Evolutionary conservation across 2,113 vertebrate genomes (phyloP), one percentile per base, ranked within the genome.

Genomic region (Camelus dromedarius): DNA sequence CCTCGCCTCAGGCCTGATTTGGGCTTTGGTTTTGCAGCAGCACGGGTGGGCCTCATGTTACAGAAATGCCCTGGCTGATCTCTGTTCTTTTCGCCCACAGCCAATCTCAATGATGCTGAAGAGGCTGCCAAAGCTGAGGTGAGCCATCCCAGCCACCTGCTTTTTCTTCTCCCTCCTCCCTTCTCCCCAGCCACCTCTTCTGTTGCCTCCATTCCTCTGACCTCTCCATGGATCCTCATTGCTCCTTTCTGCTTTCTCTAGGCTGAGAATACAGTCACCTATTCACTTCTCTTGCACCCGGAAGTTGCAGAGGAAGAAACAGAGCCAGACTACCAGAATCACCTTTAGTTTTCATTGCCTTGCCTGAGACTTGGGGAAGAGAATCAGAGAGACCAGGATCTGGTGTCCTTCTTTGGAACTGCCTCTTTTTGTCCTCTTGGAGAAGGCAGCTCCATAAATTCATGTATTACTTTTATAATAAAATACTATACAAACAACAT

Each of bases 221-320:
- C 14, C 52, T 67, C 46, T 56, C 24, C 1, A 1, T 67, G 66
- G 75, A 46, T 48, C 42, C 50, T 30, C 20, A 35, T 6, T 1
- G 8, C n/a, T 73, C 30, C 14, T 73, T 72, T 88, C 48, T 87
- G 42, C 9, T 73, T 38, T 73, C 79, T 84, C 26, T 70, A 98
- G 98, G 95, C 22, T 35, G 97, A 96, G 75, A 95, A 97, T 8
- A 52, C 91, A 8, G 76, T 98, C 89, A 94, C 97, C 73, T 98
- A 98, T 50, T 98, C 98, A 7, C 97, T 98, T 30, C 96, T 98
- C n/a, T 48, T 60, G 20, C 86, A 98, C 50, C 91, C 97, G 0
- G 98, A 97, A 2, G 54, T 2, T 24, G 70, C 2, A 1, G 97
- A 97, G 58, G 97, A 96, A 56, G 95, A 97, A 13, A 2, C 16